Evolutionary conservation across 2,797 vertebrate genomes (phyloP), one percentile per base, ranked within the genome.

Genomic region (Enteromius thamalakanensis): DNA sequence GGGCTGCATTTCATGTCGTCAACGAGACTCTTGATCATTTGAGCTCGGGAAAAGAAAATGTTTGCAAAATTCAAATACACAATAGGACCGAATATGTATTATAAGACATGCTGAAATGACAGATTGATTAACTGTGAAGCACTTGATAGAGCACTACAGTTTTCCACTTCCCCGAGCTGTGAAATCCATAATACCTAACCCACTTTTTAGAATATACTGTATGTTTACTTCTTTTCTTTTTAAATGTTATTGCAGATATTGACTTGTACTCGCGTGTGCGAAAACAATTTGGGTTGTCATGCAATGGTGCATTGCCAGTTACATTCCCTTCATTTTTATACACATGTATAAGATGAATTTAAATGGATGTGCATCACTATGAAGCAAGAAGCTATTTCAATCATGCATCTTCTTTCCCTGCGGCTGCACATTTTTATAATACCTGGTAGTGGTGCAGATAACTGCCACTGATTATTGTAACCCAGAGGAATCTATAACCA

Each of bases 201-300:
- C 8, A 19, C 17, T 49, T 1, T 32, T 71, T 19, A 72, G 5
- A 49, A 49, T 68, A n/a, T n/a, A 14, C 23, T 10, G 53, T 55
- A 37, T 67, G 34, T 68, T 37, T 21, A 2, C 19, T 12, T 40
- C 10, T 67, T 67, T 67, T 37, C 64, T 40, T 68, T 40, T 68
- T 40, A 68, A 68, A 69, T 69, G 11, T 7, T 14, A 70, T 42
- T 69, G 67, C 67, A 23, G n/a, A 45, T 69, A 45, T 45, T 69
- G 42, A 45, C 14, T 45, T 69, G 67, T 3, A 69, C 37, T n/a
- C 34, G 12, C 11, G 23, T 8, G 3, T 3, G 1, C 32, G n/a
- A 55, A 42, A 55, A 75, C 11, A 14, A 14, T 55, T 37, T 74
- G 29, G 40, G 45, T 15, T 42, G 68, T 70, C 68, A 70, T 42